Evolutionary conservation across 1,140 invertebrate species (phyloP).

Genomic region (Campodea augens): DNA sequence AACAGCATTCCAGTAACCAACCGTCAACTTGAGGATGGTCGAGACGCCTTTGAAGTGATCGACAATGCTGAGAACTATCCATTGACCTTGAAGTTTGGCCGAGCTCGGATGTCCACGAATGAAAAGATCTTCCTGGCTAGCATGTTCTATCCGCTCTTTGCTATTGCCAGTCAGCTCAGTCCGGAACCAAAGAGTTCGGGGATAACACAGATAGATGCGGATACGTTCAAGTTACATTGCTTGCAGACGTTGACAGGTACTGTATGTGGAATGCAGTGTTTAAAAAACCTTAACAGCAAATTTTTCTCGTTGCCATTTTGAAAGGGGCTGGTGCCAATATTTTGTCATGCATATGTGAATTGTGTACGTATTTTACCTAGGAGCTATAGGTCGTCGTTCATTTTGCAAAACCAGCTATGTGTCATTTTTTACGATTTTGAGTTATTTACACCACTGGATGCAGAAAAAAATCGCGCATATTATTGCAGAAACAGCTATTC

Average conservation of each 20-base stretch:
- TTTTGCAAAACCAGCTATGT: too few relatives aligned
- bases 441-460: too few relatives aligned
- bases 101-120: conserved; percentile 82
- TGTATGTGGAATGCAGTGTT: too few relatives aligned
- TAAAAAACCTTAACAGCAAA: too few relatives aligned
- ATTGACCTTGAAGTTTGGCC: conserved; percentile 60
- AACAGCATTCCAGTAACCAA: conserved; percentile 68
- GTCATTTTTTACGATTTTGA: too few relatives aligned
- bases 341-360: too few relatives aligned
- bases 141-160: conserved; percentile 87
- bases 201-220: conserved; percentile 87
- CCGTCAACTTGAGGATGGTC: conserved; percentile 60
- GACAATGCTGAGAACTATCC: conserved; percentile 57
- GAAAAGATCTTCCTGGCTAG: conserved; percentile 90
- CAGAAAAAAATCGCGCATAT: too few relatives aligned
- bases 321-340: too few relatives aligned
- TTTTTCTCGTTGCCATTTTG: too few relatives aligned
- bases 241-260: conserved; percentile 93
- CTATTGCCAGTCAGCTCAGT: conserved; percentile 90
- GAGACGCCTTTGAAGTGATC: conserved; percentile 54
- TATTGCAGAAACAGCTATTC: too few relatives aligned
- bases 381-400: too few relatives aligned
- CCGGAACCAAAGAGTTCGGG: conserved; percentile 88
- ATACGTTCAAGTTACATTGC: conserved; percentile 91
- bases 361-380: too few relatives aligned